Evolutionary conservation across 2,113 vertebrate genomes (phyloP), one percentile per base, ranked within the genome.

Genomic region (Jaculus jaculus): DNA sequence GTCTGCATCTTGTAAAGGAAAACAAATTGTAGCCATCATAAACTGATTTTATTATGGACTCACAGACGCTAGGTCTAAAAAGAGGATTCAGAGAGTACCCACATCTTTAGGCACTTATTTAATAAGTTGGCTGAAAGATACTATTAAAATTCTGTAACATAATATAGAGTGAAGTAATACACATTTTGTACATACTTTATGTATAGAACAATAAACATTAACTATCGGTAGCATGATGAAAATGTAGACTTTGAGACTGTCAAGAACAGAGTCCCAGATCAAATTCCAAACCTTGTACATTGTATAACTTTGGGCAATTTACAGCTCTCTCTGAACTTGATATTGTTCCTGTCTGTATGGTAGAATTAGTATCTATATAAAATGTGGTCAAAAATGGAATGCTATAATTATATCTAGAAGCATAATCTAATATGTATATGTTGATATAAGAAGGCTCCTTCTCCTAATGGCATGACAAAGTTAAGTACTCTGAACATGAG

Each of bases 11-110:
- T 78, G 12, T 42, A 78, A 94, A 94, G 61, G 60, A 80, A 79
- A 92, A 69, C 30, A 89, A 89, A 93, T 32, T 60, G 0, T 58
- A 90, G n/a, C 1, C 28, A 69, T 30, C 78, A 85, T 92, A 85
- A 95, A 78, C n/a, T 63, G 58, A 7, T 34, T 92, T 93, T 69
- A 82, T 95, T 85, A 85, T 51, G 69, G 58, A 90, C 87, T 92
- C 79, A 93, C 51, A 92, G 47, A 51, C 37, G 91, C 69, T 73
- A 82, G 80, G 28, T 94, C 66, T 83, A 84, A 93, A 92, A 75
- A 5, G 66, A 71, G 61, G 63, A 94, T 68, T 91, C 66, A 78
- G 32, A 72, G 30, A 77, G 34, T 71, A 84, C 82, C 90, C 51
- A 90, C 58, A 87, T 21, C 58, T 89, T 89, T 63, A 42, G 68